phyloP scores from a whole-genome alignment of 2,888 invertebrate genomes.

The Notodonta dromedarius region DNA sequence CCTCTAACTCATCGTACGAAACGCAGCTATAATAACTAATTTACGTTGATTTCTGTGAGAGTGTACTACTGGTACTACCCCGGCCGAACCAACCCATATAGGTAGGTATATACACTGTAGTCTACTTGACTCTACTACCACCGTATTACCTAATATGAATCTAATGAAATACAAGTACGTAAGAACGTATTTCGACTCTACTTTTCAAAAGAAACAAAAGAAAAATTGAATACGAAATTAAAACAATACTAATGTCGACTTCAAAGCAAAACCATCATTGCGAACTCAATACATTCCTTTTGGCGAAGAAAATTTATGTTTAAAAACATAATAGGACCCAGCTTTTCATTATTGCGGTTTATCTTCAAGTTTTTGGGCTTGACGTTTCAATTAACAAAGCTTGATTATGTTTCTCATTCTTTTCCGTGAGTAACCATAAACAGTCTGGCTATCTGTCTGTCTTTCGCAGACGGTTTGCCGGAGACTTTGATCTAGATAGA shows the following conservation, averaged over 20 bases:
- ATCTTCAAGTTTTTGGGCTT: constrained; percentile 7
- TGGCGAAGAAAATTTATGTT: neutral
- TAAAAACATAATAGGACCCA: neutral
- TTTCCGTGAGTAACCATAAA: neutral
- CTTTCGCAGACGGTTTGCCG: neutral
- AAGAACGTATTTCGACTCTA: neutral
- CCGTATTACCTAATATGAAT: neutral
- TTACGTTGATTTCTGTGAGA: too few relatives aligned
- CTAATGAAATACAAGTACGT: neutral
- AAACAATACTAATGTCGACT: constrained; percentile 1
- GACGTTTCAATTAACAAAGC: constrained; percentile 14
- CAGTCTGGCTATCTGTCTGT: neutral
- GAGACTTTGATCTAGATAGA: constrained; percentile 2
- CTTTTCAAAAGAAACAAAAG: neutral
- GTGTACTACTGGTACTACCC: too few relatives aligned
- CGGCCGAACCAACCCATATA: too few relatives aligned
- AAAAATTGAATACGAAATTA: neutral
- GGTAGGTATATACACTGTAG: too few relatives aligned
- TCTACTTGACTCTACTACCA: too few relatives aligned
- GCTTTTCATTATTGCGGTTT: neutral
- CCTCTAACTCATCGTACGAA: too few relatives aligned
- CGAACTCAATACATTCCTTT: neutral
- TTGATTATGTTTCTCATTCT: constrained; percentile 7
- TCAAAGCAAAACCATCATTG: neutral
- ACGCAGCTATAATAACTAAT: too few relatives aligned